Evolutionary conservation across 23 tunicate genomes (phyloP), one percentile per base, ranked within the genome.

Genomic region (Styela plicata): DNA sequence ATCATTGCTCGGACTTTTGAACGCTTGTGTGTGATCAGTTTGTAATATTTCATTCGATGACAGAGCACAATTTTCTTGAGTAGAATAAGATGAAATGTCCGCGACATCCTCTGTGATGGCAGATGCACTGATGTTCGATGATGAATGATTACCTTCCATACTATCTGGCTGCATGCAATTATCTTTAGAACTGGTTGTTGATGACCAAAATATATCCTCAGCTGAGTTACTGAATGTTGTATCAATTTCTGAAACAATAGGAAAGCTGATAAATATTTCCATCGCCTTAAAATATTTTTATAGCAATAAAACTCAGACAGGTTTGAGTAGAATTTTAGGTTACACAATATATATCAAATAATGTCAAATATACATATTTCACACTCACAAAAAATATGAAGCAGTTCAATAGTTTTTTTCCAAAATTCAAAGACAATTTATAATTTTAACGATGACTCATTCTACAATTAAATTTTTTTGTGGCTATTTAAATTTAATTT

Each of bases 121-220:
- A 44, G 10, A 5, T 44, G 7, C 10, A 7, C 10, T 5, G 7
- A 13, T 44, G 13, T 44, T 44, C 13, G 13, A 5, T 13, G 57
- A 7, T 5, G 57, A 44, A n/a, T n/a, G n/a, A n/a, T n/a, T n/a
- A 5, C 10, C 13, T 18, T 25, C 71, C 19, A 22, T 25, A 22
- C 24, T 67, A 18, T 27, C 71, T 25, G 19, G 71, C 21, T 29
- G 30, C 71, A 25, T 29, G 22, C 71, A 25, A 29, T 21, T 18
- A 16, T 25, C 31, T 18, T 67, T 67, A 29, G 32, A 16, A 25
- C 32, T 1, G 24, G 71, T 67, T 17, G 71, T 25, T 13, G 71
- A 67, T 67, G 71, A 18, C 71, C 71, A 67, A 24, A 67, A 67
- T 25, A 67, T 29, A 67, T 67, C 71, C 16, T 67, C 71, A 1